phyloP scores from a whole-genome alignment of 2,113 vertebrate genomes.

The Toxotes chatareus region DNA sequence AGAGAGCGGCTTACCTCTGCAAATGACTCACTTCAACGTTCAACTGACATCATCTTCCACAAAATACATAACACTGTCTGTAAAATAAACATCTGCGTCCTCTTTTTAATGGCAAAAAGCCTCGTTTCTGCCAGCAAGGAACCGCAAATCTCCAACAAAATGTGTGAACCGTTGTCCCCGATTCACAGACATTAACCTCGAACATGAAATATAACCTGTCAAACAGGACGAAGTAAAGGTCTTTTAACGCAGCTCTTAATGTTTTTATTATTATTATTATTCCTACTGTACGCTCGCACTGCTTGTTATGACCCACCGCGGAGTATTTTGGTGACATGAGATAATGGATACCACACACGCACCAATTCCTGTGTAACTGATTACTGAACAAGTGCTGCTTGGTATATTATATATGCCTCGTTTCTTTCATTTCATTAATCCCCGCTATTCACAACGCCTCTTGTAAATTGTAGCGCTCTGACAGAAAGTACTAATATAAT shows the following conservation, averaged over 20 bases:
- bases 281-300: not conserved
- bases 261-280: not conserved
- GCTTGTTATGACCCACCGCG: not conserved
- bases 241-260: not conserved
- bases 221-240: too few relatives aligned
- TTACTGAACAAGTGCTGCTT: not conserved
- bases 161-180: not conserved
- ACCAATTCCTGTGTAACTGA: not conserved
- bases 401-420: not conserved
- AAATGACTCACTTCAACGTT: constrained; percentile 58
- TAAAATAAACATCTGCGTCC: constrained; percentile 9
- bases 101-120: not conserved
- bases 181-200: not conserved
- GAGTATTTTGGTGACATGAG: not conserved
- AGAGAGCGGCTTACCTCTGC: constrained; percentile 67
- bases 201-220: not conserved
- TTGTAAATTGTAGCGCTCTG: not conserved
- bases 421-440: not conserved
- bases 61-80: constrained; percentile 8
- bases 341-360: constrained; percentile 6
- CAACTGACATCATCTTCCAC: constrained; percentile 38
- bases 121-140: not conserved
- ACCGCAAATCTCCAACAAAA: not conserved
- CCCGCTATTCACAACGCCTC: not conserved
- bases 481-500: not conserved